Base-by-base conservation (phyloP, 2,797 vertebrate species). In the Prunella strophiata region DNA sequence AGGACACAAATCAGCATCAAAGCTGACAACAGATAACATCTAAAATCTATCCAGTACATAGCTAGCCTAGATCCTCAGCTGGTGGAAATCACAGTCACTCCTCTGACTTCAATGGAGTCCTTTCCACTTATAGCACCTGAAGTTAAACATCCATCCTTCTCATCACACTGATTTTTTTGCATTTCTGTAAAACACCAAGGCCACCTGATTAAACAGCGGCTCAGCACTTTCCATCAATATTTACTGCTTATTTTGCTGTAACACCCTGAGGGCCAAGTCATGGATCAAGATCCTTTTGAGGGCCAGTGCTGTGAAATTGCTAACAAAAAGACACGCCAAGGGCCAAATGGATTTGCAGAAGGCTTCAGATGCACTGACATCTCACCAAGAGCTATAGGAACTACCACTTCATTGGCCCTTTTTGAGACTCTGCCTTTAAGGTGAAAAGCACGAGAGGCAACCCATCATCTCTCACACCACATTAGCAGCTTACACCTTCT, bases 161-260 rank as follows among this genome's bases (percentile, higher is more conserved):
- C 77, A 11, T 92, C 82, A 86, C 82, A 87, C 61, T 26, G 10
- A 1, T 10, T 42, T 54, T 75, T 76, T 70, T 70, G 19, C 66
- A 81, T 94, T 91, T 91, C 78, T 93, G 82, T 95, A 94, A 91
- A 96, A 94, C 79, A 95, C 92, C 61, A 88, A 87, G 88, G 80
- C 77, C 63, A 34, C 19, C 26, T 45, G 36, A 88, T 36, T 63
- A 61, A 88, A 77, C 40, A 88, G 78, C 7, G 9, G 32, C 67
- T 87, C 88, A 85, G 67, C 65, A 45, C 52, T 58, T 86, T 29
- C 32, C 23, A 19, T 78, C 32, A 12, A 81, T 75, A 48, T 52
- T 80, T 76, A 52, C 36, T 70, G 45, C 32, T 81, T 88, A 34
- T 84, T 71, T 74, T 71, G 78, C 38, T 90, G 45, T 91, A 88